Evolutionary conservation across 2,888 invertebrate species (phyloP), one percentile per base, ranked within the genome.

Genomic region (Galeruca laticollis): DNA sequence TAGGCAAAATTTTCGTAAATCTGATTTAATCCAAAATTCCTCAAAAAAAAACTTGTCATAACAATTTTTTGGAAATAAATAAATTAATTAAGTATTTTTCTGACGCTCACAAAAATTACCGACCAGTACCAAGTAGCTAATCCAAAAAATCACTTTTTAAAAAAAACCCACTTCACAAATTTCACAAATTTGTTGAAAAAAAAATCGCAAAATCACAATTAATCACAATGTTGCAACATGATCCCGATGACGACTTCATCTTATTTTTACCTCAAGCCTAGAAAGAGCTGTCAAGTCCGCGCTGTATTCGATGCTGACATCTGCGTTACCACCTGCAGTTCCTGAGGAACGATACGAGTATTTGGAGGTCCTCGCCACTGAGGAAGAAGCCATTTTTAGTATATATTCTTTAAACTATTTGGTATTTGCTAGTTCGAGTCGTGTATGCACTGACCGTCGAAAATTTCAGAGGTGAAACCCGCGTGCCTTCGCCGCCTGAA

Each of bases 301-400:
- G 88, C 93, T 93, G 89, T 96, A 97, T 90, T 96, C 96, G 89
- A 97, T 95, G 91, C 93, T 95, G 86, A 96, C 94, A 89, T 96
- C 95, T 87, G 94, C 93, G 78, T 86, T 85, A 73, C 88, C 89
- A 83, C 88, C 90, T 87, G 91, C 92, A 85, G 91, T 92, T 84
- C 94, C 94, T 85, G 92, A 90, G 86, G 95, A 94, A 87, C 95
- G 93, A 90, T 97, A 97, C 86, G 93, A 91, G 89, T 96, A 96
- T 89, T 95, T 96, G 86, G 95, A 94, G 85, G 93, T 90, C 89
- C 95, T 95, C 87, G 85, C 84, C 75, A 85, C 85, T 72, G 83
- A 82, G 77, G 83, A 84, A 81, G 84, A 82, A 66, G 66, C 59
- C 66, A 66, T 66, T 51, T 66, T 60, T 26, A 51, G 10, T n/a